A percentile compares a stretch with the other conserved stretches of the same genome.
Evolutionary conservation across 2,888 invertebrate species (phyloP).

Genomic region (Chrysomela aeneicollis): DNA sequence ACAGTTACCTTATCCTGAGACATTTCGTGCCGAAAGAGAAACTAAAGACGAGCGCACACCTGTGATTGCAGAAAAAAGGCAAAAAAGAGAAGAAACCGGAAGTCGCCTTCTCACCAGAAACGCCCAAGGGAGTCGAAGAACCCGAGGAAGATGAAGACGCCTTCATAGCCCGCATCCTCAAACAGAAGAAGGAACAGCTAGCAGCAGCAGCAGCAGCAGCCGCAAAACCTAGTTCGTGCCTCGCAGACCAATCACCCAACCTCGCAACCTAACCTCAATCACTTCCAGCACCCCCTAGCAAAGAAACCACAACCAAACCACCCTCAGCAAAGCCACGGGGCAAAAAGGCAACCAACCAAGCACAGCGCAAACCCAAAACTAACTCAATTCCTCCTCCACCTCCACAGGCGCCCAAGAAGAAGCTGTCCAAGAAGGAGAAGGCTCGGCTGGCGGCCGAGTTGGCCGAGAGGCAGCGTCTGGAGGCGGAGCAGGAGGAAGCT

Average conservation of each 20-base stretch:
- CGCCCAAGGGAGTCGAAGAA: constrained; percentile 19
- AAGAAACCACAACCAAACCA: neutral
- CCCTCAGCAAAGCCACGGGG: neutral
- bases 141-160: constrained; percentile 22
- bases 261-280: too few species aligned
- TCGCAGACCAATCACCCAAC: too few species aligned
- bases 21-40: too few species aligned
- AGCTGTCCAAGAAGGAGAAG: constrained; percentile 49
- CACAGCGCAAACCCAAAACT: neutral
- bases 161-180: constrained; percentile 26
- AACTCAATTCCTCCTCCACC: too few species aligned
- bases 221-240: neutral
- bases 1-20: too few species aligned
- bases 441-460: constrained; percentile 49
- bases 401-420: constrained; percentile 39
- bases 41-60: too few species aligned
- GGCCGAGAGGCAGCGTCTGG: constrained; percentile 43
- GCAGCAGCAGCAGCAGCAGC: neutral
- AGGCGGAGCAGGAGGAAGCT: constrained; percentile 44
- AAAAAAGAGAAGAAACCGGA: constrained; percentile 20
- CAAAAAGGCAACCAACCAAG: constrained; percentile 12
- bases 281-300: too few species aligned
- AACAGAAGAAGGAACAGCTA: constrained; percentile 63
- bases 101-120: neutral
- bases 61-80: constrained; percentile 17